Evolutionary conservation across 2,797 vertebrate species (phyloP), one percentile per base, ranked within the genome.

Genomic region (Xiphophorus birchmanni): DNA sequence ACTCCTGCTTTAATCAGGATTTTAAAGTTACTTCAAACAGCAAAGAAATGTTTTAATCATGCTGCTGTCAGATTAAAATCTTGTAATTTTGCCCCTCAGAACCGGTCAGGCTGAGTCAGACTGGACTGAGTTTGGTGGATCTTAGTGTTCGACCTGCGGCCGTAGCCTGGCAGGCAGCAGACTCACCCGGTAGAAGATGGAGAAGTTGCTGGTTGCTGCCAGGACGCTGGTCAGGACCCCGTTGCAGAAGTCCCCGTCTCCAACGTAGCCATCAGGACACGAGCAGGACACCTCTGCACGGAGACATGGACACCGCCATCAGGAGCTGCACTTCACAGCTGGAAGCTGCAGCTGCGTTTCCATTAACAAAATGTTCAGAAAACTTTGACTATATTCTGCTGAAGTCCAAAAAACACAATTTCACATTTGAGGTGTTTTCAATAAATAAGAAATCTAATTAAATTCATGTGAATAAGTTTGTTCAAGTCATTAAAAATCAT

Each of bases 141-240:
- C 50, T 23, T 23, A 52, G 9, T 52, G 50, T 52, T 52, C 0
- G 47, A 48, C 47, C 47, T 17, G 47, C 47, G 1, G 47, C 47
- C 1, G 13, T 4, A 47, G 47, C 47, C 47, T 17, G 15, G 47
- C 47, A 47, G 47, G 47, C 47, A 47, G 47, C 15, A 58, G 21
- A 52, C 96, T 95, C 85, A 99, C 99, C 1, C 95, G 95, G 18
- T 98, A 99, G 91, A 99, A 99, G 78, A 94, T 89, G 58, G 97
- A 98, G 92, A 97, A 96, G 92, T 96, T 96, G 42, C 94, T 89
- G 3, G 94, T 89, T 0, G 95, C 93, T 1, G 97, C 97, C 0
- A 99, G 89, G 8, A 99, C 96, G 0, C 94, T 96, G 0, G 95
- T 95, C 81, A 99, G 93, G 81, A 97, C 97, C 26, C 97, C 97